Conservation (phyloP, 2,113 vertebrate genomes). For the sheep (Ovis aries) region DNA sequence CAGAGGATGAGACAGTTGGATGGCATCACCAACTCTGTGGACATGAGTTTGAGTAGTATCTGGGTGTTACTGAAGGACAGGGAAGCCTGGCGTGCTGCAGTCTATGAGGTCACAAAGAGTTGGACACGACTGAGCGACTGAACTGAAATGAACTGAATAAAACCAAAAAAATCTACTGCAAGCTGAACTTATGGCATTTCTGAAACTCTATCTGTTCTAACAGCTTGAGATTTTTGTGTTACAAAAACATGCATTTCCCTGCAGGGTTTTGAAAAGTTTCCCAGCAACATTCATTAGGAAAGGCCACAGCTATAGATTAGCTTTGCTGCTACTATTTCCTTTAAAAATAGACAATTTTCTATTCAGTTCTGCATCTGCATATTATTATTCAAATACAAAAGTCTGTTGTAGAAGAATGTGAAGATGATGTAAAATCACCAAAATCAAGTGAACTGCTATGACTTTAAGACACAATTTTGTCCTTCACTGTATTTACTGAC, state of each 20-base stretch:
- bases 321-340: slow-evolving; percentile 63
- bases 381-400: slow-evolving; percentile 67
- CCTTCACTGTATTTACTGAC: slow-evolving; percentile 29
- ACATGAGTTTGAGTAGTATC: background rate
- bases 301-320: slow-evolving; percentile 63
- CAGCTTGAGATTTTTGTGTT: slow-evolving; percentile 79
- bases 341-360: slow-evolving; percentile 61
- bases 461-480: slow-evolving; percentile 25
- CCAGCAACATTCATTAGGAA: slow-evolving; percentile 76
- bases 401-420: slow-evolving; percentile 50
- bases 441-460: slow-evolving; percentile 47
- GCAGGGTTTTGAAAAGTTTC: slow-evolving; percentile 73
- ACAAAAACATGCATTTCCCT: slow-evolving; percentile 72
- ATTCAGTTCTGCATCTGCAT: slow-evolving; percentile 58
- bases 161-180: slow-evolving; percentile 69
- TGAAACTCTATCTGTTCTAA: slow-evolving; percentile 80
- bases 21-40: background rate
- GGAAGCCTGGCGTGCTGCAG: background rate
- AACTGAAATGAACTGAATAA: slow-evolving; percentile 27
- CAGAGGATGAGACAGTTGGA: background rate
- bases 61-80: background rate
- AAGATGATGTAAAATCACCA: slow-evolving; percentile 44
- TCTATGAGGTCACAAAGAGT: background rate
- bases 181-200: slow-evolving; percentile 76
- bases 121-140: background rate